These are phyloP conservation scores for Ochropleura plecta DNA, from an alignment of 2,888 invertebrate genomes.

Conservation along the genomic window DNA sequence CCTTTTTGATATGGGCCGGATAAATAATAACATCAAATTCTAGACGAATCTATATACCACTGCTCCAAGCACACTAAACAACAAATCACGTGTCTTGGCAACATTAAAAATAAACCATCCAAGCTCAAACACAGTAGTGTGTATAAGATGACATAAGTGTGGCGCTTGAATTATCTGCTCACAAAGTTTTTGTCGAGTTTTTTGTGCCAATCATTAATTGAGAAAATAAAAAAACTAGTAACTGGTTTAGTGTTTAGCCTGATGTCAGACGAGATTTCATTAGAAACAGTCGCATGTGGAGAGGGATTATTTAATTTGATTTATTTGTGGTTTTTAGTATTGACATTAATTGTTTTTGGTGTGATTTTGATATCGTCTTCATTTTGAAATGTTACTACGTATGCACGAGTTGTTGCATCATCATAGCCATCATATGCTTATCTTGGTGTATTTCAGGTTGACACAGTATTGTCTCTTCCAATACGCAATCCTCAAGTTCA, in stretches of 20 bases:
- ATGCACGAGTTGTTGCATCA: not conserved
- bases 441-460: not conserved
- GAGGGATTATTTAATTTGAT: not conserved
- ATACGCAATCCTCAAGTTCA: not conserved
- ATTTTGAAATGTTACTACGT: not conserved
- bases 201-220: constrained; percentile 48
- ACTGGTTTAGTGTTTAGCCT: constrained; percentile 18
- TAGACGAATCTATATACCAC: not conserved
- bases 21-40: not conserved
- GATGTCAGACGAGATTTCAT: constrained; percentile 34
- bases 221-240: constrained; percentile 37
- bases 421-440: not conserved
- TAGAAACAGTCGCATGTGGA: constrained; percentile 2
- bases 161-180: constrained; percentile 50
- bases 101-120: constrained; percentile 17
- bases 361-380: not conserved
- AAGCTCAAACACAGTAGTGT: constrained; percentile 7
- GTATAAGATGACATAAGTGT: constrained; percentile 44
- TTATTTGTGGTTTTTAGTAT: not conserved
- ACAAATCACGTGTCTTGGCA: constrained; percentile 6
- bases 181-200: constrained; percentile 45
- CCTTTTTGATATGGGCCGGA: too few relatives aligned
- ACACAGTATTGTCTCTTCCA: not conserved
- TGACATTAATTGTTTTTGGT: constrained; percentile 13
- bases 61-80: not conserved